Percentiles rank a stretch among this genome's conserved stretches.
Conservation (phyloP, 2,113 vertebrate species). For the Blennius ocellaris region DNA sequence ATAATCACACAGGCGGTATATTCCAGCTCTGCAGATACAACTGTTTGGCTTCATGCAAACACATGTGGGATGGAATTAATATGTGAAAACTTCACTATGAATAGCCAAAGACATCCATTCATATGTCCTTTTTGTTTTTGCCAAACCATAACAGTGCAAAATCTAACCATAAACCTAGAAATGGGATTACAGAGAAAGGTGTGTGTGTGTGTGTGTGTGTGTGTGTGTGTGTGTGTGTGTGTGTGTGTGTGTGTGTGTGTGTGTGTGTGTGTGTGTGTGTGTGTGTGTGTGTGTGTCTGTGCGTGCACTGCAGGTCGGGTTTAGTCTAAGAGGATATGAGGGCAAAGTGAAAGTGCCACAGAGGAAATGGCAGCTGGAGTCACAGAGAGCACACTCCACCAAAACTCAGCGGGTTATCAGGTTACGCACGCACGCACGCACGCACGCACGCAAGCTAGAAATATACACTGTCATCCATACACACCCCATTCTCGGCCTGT, state of each 20-base stretch:
- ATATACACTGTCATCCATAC: slow-evolving; percentile 31
- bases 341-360: slow-evolving; percentile 62
- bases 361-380: slow-evolving; percentile 72
- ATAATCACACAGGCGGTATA: slow-evolving; percentile 65
- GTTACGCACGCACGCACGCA: slow-evolving; percentile 38
- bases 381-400: slow-evolving; percentile 46
- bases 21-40: slow-evolving; percentile 64
- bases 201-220: slow-evolving; percentile 30
- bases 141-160: slow-evolving; percentile 4
- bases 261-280: slow-evolving; percentile 22
- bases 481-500: slow-evolving; percentile 30
- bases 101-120: slow-evolving; percentile 42
- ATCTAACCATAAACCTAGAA: not conserved
- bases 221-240: slow-evolving; percentile 24
- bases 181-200: not conserved
- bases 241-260: slow-evolving; percentile 10
- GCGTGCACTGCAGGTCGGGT: slow-evolving; percentile 39
- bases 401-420: slow-evolving; percentile 45
- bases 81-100: slow-evolving; percentile 43
- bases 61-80: slow-evolving; percentile 30
- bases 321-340: slow-evolving; percentile 73
- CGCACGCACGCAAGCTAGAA: slow-evolving; percentile 33
- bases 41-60: slow-evolving; percentile 55
- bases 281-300: slow-evolving; percentile 23
- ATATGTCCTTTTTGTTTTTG: slow-evolving; percentile 33